Evolutionary conservation across 2,797 vertebrate genomes (phyloP), one percentile per base, ranked within the genome.

Genomic region (Balearica regulorum): DNA sequence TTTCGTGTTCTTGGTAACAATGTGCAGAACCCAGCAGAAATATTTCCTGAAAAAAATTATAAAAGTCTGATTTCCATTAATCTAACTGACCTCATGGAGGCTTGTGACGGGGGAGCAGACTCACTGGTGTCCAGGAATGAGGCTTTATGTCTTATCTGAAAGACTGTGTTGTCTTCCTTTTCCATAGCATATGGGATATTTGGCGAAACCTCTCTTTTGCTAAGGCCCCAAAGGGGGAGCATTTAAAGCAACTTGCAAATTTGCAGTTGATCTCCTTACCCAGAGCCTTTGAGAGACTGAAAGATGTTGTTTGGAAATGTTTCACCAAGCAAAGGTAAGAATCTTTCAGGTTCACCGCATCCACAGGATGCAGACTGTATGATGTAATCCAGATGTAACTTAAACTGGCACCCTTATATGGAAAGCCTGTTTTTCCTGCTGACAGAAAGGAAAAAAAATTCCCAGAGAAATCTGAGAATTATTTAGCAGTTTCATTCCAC

Each of bases 251-350:
- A 17, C 12, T 79, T 4, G 0, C 21, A 84, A 84, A 68, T 9
- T 25, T 96, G 35, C n/a, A 29, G 2, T 22, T 87, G 77, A 73
- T 89, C 44, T 86, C 41, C 55, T 80, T 53, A 64, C 6, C 13
- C 10, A 0, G 39, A 85, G 19, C 29, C 44, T 87, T 54, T 57
- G n/a, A 93, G 48, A 83, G 10, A 51, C 5, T 68, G 60, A 90
- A 94, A 89, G 70, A 80, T 33, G 8, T 55, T 83, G 8, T 54
- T 83, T 93, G 65, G 78, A 95, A 94, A 89, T 7, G 13, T 87
- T 92, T 94, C 71, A 92, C 43, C 46, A 80, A 95, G 43, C 44
- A 80, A 93, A 95, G 60, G 68, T 95, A 83, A 83, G 53, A 77
- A 33, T 77, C 31, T 78, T 86, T 62, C 26, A 86, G 33, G 43